Base-by-base conservation (phyloP, 2,888 invertebrate genomes). In the Hydrotaea diabolus region DNA sequence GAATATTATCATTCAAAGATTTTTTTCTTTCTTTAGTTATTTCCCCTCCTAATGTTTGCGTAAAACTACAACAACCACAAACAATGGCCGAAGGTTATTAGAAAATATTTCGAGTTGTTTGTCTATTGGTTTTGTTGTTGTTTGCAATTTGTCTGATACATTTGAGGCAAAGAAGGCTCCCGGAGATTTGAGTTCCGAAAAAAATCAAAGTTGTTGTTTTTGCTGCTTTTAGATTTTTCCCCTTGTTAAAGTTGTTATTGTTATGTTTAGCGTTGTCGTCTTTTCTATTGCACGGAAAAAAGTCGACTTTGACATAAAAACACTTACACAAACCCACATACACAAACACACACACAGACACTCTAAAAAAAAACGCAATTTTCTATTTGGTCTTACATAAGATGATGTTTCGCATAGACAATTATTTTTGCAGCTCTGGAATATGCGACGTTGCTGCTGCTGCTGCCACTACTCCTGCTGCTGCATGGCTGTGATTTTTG, bases 331-430 rank as follows among this genome's bases (percentile, higher is more conserved):
- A n/a, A n/a, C n/a, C n/a, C 36, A n/a, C n/a, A n/a, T n/a, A n/a
- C n/a, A n/a, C n/a, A 5, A 36, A 36, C 36, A 36, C 36, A 3
- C 36, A 36, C 3, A 36, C 36, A 8, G 36, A 36, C 3, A 8
- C 36, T n/a, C n/a, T n/a, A n/a, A 43, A 11, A 72, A 66, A 49
- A 82, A 85, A 85, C 76, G 82, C 85, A 85, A 82, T 85, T 82
- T 85, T 82, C 78, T 79, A 77, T 81, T 81, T 73, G 19, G 73
- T 81, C 85, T 85, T 85, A 85, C 85, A 85, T 85, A 85, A 85
- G 85, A 85, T 79, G 78, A 85, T 81, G 77, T 79, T 82, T 82
- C 75, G 79, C 43, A 66, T 66, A 66, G 66, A 66, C 66, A 66
- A 66, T 66, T 66, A 66, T 66, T 66, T 66, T 66, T 66, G 66